Base-by-base conservation (phyloP, 2,888 invertebrate genomes). In the Hipparchia semele region DNA sequence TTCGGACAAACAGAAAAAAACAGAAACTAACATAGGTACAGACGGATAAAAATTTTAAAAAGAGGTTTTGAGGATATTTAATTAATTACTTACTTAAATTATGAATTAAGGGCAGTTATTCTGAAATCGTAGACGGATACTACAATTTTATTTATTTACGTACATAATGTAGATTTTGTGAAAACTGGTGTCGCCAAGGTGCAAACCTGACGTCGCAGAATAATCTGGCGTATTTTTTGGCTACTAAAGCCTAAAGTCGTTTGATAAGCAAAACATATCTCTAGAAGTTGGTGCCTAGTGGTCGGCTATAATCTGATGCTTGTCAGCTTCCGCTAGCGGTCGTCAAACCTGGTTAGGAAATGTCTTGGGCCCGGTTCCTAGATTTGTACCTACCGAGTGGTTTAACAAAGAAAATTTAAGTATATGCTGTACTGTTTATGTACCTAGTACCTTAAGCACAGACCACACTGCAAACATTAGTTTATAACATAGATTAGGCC, bases 261-360 rank as follows among this genome's bases (percentile, higher is more conserved):
- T 71, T 72, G 60, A 46, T 23, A 53, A 68, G 68, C 9, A 46
- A 59, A 77, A 73, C 75, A 78, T 76, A 74, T 78, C 73, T 72
- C 71, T 77, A 78, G 74, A 77, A 75, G 79, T 74, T 69, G 71
- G 70, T 68, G 39, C 33, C 59, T 39, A 65, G 73, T 70, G 71
- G 74, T 68, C 66, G 65, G 58, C 33, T 73, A 75, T 73, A 80
- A 79, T 79, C 81, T 77, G 79, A 79, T 79, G 78, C 72, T 75
- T 75, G 76, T 75, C 78, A 77, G 80, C 80, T 82, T 82, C 83
- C 80, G 82, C 78, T 75, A 79, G 77, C 76, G 80, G 82, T 83
- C 81, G 80, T 83, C 82, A 83, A 82, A 81, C 82, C 77, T 78
- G 71, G 74, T 76, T 68, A 72, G 72, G 72, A 74, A 72, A 71